These are phyloP conservation scores for Lasioglossum villosulum DNA, from an alignment of 2,888 invertebrate genomes.

Conservation along the genomic window DNA sequence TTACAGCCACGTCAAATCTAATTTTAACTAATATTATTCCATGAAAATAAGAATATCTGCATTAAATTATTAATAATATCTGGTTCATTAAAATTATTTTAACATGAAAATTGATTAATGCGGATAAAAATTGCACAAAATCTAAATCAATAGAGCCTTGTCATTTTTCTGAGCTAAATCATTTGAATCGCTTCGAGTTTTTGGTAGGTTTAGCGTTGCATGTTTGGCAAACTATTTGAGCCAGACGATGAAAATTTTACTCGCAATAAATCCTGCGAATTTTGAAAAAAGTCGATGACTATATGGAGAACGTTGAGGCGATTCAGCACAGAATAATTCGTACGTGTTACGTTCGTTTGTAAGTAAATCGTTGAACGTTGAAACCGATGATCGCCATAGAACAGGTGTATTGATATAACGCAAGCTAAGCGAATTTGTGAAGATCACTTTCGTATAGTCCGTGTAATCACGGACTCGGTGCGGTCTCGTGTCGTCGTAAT, in stretches of 20 bases:
- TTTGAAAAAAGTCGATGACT: background rate
- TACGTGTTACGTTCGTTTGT: constrained; percentile 5
- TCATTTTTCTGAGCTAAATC: too few relatives aligned
- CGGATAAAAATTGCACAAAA: too few relatives aligned
- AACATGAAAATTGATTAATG: too few relatives aligned
- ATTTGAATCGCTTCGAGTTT: too few relatives aligned
- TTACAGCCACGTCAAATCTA: too few relatives aligned
- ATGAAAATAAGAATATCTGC: too few relatives aligned
- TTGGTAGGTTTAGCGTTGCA: too few relatives aligned
- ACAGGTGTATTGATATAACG: background rate
- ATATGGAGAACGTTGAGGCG: background rate
- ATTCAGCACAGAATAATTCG: background rate
- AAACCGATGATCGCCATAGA: constrained; percentile 1
- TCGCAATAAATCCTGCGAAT: background rate
- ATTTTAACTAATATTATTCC: too few relatives aligned
- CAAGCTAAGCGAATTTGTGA: constrained; percentile 15
- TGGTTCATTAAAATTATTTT: too few relatives aligned
- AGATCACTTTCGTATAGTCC: constrained; percentile 28
- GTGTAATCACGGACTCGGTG: constrained; percentile 24
- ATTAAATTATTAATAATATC: too few relatives aligned
- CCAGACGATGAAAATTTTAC: background rate
- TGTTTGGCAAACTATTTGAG: background rate
- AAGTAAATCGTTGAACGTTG: constrained; percentile 20
- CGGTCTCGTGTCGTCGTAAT: constrained; percentile 39
- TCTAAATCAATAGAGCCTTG: too few relatives aligned